Conservation (phyloP, 2,113 vertebrate species). For the Amazona vittata region DNA sequence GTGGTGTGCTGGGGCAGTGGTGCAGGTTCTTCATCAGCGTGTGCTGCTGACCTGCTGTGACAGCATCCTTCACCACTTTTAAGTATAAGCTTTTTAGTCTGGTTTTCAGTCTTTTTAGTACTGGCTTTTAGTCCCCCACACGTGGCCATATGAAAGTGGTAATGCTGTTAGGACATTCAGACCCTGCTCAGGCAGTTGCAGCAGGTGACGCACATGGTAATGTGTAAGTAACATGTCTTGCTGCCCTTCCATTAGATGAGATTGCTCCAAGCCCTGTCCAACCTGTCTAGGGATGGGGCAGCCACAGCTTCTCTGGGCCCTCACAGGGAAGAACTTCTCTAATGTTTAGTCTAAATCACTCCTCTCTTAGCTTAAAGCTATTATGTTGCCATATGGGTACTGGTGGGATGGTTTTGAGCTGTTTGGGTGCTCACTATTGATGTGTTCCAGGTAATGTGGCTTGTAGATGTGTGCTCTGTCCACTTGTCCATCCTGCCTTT, state of each 20-base stretch:
- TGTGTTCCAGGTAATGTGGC: background rate
- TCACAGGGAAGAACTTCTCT: background rate
- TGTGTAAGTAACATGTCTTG: accelerated
- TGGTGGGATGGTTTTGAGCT: background rate
- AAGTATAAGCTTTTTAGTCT: background rate
- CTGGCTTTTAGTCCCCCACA: background rate
- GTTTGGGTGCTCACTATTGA: background rate
- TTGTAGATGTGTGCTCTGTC: background rate
- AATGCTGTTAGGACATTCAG: background rate
- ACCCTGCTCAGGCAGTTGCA: background rate
- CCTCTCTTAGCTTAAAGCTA: background rate
- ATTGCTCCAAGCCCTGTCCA: background rate
- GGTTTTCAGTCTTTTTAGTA: background rate
- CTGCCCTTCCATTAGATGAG: background rate
- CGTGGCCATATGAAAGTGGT: accelerated
- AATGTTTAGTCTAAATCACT: background rate
- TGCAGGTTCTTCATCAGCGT: background rate
- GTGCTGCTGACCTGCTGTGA: accelerated
- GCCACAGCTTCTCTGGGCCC: background rate
- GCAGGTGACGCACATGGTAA: background rate
- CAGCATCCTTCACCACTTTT: background rate
- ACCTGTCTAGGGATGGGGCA: background rate
- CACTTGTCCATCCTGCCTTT: background rate
- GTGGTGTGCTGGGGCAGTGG: background rate
- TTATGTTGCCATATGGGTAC: accelerated